A percentile compares a stretch with the other conserved stretches of the same genome.
These are phyloP conservation scores for Neolamprologus toae DNA, from an alignment of 2,113 vertebrate genomes.

Conservation along the genomic window DNA sequence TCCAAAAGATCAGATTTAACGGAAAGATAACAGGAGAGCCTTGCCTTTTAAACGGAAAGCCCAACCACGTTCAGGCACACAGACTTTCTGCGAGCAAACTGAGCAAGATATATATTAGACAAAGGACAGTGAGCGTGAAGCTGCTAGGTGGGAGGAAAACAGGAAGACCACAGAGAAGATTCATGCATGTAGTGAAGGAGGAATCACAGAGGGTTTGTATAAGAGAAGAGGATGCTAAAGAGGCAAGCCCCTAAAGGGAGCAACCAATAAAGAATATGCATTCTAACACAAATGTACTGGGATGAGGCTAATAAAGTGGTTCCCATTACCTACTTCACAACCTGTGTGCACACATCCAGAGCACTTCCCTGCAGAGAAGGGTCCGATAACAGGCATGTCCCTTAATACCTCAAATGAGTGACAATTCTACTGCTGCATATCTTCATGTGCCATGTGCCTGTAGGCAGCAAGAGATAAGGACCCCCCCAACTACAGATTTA, in stretches of 20 bases:
- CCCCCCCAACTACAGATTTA: not conserved
- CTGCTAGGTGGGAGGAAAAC: not conserved
- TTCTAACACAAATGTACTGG: not conserved
- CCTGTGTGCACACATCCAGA: not conserved
- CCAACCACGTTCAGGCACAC: not conserved
- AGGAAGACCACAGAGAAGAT: not conserved
- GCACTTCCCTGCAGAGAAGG: not conserved
- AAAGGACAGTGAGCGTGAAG: not conserved
- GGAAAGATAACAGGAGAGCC: not conserved
- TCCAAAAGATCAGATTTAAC: not conserved
- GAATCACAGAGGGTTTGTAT: not conserved
- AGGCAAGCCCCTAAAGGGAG: not conserved
- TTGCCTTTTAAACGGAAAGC: not conserved
- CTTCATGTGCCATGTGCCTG: slow-evolving; percentile 42
- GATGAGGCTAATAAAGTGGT: not conserved
- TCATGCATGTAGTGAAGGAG: not conserved
- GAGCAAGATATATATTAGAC: not conserved
- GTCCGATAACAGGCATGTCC: slow-evolving; percentile 1
- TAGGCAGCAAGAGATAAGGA: slow-evolving; percentile 39
- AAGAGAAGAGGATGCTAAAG: not conserved
- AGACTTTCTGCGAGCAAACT: not conserved
- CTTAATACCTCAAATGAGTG: slow-evolving; percentile 17
- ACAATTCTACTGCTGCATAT: slow-evolving; percentile 37
- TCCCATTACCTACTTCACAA: slow-evolving; percentile 9
- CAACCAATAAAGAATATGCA: not conserved